A percentile compares a stretch with the other conserved stretches of the same genome.
Evolutionary conservation across 92 coral and sea anemone species (phyloP).

Genomic region (Porites rus): DNA sequence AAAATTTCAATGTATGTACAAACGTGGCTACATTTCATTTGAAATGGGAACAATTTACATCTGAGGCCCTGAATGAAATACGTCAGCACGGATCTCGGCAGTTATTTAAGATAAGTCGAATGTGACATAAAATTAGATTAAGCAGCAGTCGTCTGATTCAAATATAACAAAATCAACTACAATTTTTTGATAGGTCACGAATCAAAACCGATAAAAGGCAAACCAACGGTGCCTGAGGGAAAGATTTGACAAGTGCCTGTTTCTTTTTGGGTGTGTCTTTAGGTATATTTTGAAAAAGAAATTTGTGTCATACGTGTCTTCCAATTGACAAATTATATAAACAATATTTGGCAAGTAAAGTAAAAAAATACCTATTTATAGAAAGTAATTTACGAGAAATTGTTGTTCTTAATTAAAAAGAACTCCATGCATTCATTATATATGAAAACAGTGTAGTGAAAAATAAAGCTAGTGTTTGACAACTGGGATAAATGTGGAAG

Average conservation of each 20-base stretch:
- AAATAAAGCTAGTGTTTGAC: background rate
- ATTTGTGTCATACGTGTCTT: background rate
- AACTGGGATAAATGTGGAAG: background rate
- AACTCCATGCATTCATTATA: background rate
- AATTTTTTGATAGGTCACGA: background rate
- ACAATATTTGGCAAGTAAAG: background rate
- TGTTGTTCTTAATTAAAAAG: background rate
- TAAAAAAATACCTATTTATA: constrained; percentile 1
- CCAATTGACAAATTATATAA: background rate
- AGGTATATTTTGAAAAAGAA: background rate
- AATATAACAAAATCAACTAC: background rate
- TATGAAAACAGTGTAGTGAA: background rate
- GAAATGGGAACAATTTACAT: constrained; percentile 1
- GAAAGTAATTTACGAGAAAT: constrained; percentile 16
- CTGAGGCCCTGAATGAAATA: background rate
- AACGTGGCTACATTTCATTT: constrained; percentile 10
- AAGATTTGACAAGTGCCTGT: background rate
- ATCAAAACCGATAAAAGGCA: background rate
- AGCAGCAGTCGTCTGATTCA: no score
- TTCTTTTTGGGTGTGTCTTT: background rate
- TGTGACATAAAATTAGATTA: background rate
- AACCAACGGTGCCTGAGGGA: background rate
- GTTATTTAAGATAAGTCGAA: background rate
- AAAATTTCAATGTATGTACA: background rate
- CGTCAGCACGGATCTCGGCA: background rate